Conservation (phyloP, 2,797 vertebrate genomes). For the Melanotaenia parkinsoni region DNA sequence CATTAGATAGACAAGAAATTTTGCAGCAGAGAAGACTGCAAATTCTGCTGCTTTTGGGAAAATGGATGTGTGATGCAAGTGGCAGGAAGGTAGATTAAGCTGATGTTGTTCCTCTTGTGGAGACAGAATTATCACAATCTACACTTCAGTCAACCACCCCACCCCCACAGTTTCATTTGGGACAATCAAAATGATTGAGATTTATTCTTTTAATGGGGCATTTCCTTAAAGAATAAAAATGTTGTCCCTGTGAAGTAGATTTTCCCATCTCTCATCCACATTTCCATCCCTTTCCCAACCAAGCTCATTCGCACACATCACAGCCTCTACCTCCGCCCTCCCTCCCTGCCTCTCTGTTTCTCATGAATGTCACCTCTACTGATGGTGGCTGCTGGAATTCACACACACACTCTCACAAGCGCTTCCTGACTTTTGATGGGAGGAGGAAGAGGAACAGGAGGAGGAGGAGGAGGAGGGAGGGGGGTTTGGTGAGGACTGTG, state of each 20-base stretch:
- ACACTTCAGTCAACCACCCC: slow-evolving; percentile 48
- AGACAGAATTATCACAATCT: slow-evolving; percentile 77
- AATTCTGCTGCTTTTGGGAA: slow-evolving; percentile 48
- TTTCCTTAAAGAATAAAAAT: slow-evolving; percentile 55
- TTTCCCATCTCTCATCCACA: slow-evolving; percentile 53
- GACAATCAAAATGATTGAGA: slow-evolving; percentile 48
- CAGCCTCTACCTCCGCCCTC: slow-evolving; percentile 41
- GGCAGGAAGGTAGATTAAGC: slow-evolving; percentile 54
- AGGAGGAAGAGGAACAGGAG: slow-evolving; percentile 56
- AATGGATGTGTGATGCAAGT: slow-evolving; percentile 17
- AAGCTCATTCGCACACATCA: slow-evolving; percentile 67
- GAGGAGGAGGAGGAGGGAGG: slow-evolving; percentile 44
- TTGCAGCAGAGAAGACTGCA: slow-evolving; percentile 38
- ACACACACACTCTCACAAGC: slow-evolving; percentile 75
- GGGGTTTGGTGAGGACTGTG: slow-evolving; percentile 72
- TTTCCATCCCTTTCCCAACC: slow-evolving; percentile 55
- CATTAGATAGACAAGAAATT: slow-evolving; percentile 46
- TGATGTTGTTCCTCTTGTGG: slow-evolving; percentile 64
- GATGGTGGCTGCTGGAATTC: slow-evolving; percentile 84
- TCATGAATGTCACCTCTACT: slow-evolving; percentile 89
- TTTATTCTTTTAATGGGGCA: slow-evolving; percentile 3
- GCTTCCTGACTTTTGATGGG: slow-evolving; percentile 81
- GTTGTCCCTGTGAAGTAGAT: slow-evolving; percentile 59
- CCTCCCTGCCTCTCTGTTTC: slow-evolving; percentile 60
- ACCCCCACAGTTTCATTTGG: slow-evolving; percentile 46